Conservation (phyloP, 2,888 invertebrate species). For the Caenorhabditis uteleia region DNA sequence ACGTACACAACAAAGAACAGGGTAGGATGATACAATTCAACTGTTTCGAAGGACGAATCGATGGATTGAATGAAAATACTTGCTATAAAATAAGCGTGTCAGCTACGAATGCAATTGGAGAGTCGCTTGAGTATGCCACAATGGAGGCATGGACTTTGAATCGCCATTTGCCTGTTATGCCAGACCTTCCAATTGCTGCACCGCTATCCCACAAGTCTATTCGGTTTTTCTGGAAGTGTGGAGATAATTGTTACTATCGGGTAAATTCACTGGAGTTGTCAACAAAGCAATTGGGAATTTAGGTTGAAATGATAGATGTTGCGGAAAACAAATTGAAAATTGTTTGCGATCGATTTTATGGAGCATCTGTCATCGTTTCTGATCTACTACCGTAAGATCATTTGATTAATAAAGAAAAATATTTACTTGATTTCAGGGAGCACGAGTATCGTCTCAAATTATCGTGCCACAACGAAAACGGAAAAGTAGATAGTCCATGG, state of each 20-base stretch:
- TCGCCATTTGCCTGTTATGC: no score
- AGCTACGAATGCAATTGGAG: slow-evolving; percentile 44
- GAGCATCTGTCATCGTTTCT: neutral
- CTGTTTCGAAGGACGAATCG: slow-evolving; percentile 7
- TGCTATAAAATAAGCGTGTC: slow-evolving; percentile 34
- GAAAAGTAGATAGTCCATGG: slow-evolving; percentile 22
- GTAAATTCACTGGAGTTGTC: no score
- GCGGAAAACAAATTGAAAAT: neutral
- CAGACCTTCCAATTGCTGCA: slow-evolving; percentile 7
- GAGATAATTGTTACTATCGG: no score
- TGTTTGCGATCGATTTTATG: slow-evolving; percentile 4
- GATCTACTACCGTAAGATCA: slow-evolving; percentile 4
- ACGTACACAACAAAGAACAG: slow-evolving; percentile 11
- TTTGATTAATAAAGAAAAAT: neutral
- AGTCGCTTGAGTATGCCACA: slow-evolving; percentile 11
- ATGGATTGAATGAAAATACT: slow-evolving; percentile 24
- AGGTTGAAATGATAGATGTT: slow-evolving; percentile 9
- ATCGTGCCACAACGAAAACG: slow-evolving; percentile 18
- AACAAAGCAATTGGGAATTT: no score
- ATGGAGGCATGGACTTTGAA: slow-evolving; percentile 16
- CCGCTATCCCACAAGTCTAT: no score
- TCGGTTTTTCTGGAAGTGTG: no score
- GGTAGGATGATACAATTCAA: slow-evolving; percentile 3
- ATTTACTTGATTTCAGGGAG: neutral
- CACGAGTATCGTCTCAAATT: slow-evolving; percentile 59